Evolutionary conservation across 2,797 vertebrate genomes (phyloP).

Genomic region (Argyrosomus regius): DNA sequence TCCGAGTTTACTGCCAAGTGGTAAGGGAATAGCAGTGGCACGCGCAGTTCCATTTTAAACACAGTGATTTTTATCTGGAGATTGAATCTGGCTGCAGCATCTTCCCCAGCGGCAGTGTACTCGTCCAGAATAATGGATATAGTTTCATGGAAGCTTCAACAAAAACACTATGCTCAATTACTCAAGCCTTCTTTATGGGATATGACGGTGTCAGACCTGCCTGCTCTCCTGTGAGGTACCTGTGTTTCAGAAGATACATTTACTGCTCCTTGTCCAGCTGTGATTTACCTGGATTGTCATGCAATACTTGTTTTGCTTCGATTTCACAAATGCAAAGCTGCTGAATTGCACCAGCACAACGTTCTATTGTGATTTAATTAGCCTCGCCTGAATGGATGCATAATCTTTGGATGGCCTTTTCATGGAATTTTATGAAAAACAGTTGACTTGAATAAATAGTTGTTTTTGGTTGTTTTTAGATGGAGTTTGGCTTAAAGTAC

Average conservation of each 20-base stretch:
- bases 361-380: constrained; percentile 63
- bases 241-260: constrained; percentile 36
- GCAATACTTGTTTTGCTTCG: constrained; percentile 31
- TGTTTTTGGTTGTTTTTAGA: constrained; percentile 33
- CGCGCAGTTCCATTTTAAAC: constrained; percentile 71
- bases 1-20: constrained; percentile 71
- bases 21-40: constrained; percentile 68
- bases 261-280: constrained; percentile 36
- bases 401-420: constrained; percentile 39
- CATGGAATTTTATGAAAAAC: constrained; percentile 30
- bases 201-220: constrained; percentile 44
- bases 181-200: constrained; percentile 63
- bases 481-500: constrained; percentile 13
- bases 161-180: constrained; percentile 75
- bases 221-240: constrained; percentile 39
- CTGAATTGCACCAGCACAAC: constrained; percentile 9
- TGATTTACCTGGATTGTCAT: constrained; percentile 33
- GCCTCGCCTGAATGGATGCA: constrained; percentile 39
- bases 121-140: constrained; percentile 75
- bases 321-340: constrained; percentile 37
- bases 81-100: constrained; percentile 78
- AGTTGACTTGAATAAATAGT: constrained; percentile 28
- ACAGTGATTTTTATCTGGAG: constrained; percentile 76
- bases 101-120: constrained; percentile 67
- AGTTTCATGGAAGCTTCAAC: constrained; percentile 70